Evolutionary conservation across 37 sponge, comb jelly and placozoan species (phyloP).

Genomic region (Hexactinellida sp.): DNA sequence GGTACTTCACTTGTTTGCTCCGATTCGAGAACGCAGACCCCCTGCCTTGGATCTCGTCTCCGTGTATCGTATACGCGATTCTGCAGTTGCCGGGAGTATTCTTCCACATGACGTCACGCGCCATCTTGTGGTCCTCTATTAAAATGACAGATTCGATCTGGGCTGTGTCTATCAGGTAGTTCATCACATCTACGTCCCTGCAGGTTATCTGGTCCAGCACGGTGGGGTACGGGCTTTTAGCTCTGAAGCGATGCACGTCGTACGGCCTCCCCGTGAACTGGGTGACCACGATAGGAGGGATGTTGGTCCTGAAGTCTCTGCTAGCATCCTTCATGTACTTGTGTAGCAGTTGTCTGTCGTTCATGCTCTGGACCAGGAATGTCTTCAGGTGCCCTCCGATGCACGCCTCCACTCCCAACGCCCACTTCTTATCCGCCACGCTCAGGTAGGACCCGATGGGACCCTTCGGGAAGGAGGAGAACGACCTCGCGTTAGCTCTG

Average conservation of each 20-base stretch:
- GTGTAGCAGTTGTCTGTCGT: conserved; percentile 26
- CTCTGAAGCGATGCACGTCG: conserved; percentile 21
- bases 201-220: conserved; percentile 46
- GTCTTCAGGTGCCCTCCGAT: conserved; percentile 24
- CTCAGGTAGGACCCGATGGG: conserved; percentile 44
- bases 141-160: background rate
- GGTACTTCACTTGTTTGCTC: background rate
- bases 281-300: conserved; percentile 3
- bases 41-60: background rate
- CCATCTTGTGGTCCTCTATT: background rate
- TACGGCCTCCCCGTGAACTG: conserved; percentile 22
- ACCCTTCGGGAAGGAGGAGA: conserved; percentile 37
- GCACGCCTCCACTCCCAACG: conserved; percentile 43
- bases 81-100: background rate
- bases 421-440: conserved; percentile 57
- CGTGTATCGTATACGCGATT: background rate
- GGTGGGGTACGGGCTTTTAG: conserved; percentile 39
- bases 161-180: conserved; percentile 38
- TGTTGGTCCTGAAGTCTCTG: background rate
- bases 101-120: background rate
- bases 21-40: background rate
- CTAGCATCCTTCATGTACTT: background rate
- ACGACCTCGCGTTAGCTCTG: conserved; percentile 13
- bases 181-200: conserved; percentile 41
- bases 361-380: conserved; percentile 48